Conservation (phyloP, 2,888 invertebrate genomes). For the Orthosia gracilis region DNA sequence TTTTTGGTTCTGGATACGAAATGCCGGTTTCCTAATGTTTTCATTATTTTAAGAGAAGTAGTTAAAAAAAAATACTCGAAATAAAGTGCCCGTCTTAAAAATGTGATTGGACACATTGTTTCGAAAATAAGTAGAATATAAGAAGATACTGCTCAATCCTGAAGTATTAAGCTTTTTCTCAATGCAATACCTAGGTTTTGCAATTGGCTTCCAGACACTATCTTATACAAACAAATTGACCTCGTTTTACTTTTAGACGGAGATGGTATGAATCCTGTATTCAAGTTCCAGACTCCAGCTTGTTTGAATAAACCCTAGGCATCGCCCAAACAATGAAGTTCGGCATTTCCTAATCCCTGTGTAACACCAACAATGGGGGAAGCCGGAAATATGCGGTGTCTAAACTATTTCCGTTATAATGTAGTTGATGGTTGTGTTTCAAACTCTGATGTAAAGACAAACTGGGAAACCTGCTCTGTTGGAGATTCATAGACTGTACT, state of each 20-base stretch:
- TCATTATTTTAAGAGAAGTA: too few relatives aligned
- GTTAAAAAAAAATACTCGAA: too few relatives aligned
- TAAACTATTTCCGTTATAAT: slow-evolving; percentile 18
- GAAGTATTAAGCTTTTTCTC: too few relatives aligned
- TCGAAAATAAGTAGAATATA: too few relatives aligned
- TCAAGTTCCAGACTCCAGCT: neutral
- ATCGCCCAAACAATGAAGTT: slow-evolving; percentile 14
- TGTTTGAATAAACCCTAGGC: neutral
- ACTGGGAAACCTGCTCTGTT: neutral
- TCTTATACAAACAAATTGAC: too few relatives aligned
- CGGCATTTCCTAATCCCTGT: neutral
- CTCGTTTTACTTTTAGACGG: neutral
- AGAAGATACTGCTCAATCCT: too few relatives aligned
- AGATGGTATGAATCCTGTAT: neutral
- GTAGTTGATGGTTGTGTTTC: neutral
- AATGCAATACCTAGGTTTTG: too few relatives aligned
- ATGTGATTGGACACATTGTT: too few relatives aligned
- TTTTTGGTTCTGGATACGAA: too few relatives aligned
- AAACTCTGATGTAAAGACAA: slow-evolving; percentile 5
- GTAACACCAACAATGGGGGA: slow-evolving; percentile 9
- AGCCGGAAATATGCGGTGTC: slow-evolving; percentile 35
- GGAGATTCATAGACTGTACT: slow-evolving; percentile 4
- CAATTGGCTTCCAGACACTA: too few relatives aligned
- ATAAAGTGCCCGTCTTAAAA: too few relatives aligned
- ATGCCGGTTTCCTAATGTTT: too few relatives aligned